Evolutionary conservation across 2,797 vertebrate genomes (phyloP), one percentile per base, ranked within the genome.

Genomic region (Holocentrus rufus): DNA sequence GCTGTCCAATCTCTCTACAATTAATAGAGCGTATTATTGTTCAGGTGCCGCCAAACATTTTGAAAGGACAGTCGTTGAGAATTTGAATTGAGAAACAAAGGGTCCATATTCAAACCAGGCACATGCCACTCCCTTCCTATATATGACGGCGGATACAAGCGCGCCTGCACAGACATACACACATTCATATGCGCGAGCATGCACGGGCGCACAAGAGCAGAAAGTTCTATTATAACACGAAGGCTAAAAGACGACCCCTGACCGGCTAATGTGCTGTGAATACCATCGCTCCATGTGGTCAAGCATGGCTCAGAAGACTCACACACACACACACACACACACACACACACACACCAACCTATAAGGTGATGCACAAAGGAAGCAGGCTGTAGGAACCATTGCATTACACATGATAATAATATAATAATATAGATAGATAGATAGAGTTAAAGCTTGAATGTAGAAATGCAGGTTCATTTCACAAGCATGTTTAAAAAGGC

Each of bases 271-370:
- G 18, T 18, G 46, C 14, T 18, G 46, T 47, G 18, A 47, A 47
- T n/a, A 14, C 46, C 46, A 47, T 17, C 6, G 46, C 46, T 18
- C 46, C 18, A n/a, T 47, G 15, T 14, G 18, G 46, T 47, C 15
- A 47, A 47, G 18, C 46, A 47, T 47, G 46, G 17, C 44, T 18
- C 46, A 17, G 46, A 14, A 47, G 15, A 47, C 7, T 5, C 14
- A 34, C 15, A 57, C 27, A 34, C 7, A 31, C 27, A 57, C 27
- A 57, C 27, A 57, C 27, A 34, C 55, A 57, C 55, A 57, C 55
- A 57, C 55, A 57, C 55, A 57, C 55, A 31, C 55, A 57, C 55
- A 57, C 27, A 31, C 55, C 27, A 23, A 13, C 13, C 18, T n/a
- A 23, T 34, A 60, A 9, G 42, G 30, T 20, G 20, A 14, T 23